These are phyloP conservation scores for Ranitomeya imitator DNA, from an alignment of 2,113 vertebrate species.

Conservation along the genomic window DNA sequence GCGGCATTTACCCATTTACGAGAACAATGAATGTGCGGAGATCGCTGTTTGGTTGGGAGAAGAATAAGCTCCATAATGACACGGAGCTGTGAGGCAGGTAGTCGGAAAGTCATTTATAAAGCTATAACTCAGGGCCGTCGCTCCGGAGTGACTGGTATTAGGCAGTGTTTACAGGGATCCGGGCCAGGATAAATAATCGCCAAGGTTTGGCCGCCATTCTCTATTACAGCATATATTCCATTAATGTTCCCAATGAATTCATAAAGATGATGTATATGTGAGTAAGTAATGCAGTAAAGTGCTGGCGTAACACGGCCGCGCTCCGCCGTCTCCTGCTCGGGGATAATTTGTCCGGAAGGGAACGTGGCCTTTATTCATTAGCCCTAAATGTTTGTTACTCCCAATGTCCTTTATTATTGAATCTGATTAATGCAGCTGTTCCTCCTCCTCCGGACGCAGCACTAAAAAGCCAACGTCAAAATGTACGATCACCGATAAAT, in stretches of 20 bases:
- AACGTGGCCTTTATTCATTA: conserved; percentile 19
- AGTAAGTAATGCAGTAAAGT: conserved; percentile 50
- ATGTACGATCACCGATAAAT: neutral
- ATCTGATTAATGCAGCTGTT: conserved; percentile 25
- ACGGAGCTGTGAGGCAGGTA: conserved; percentile 41
- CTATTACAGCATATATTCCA: conserved; percentile 43
- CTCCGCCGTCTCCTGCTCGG: neutral
- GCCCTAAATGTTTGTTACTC: conserved; percentile 32
- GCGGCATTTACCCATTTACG: conserved; percentile 35
- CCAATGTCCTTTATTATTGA: conserved; percentile 1
- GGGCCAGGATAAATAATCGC: conserved; percentile 38
- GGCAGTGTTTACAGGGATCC: conserved; percentile 49
- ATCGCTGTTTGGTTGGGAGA: neutral
- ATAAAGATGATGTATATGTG: conserved; percentile 52
- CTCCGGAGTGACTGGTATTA: conserved; percentile 45
- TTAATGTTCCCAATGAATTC: conserved; percentile 50
- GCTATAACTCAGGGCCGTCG: conserved; percentile 45
- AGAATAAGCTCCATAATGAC: conserved; percentile 19
- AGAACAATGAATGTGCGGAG: conserved; percentile 42
- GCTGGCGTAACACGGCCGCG: conserved; percentile 33
- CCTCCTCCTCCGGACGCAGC: too few relatives aligned
- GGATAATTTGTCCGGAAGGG: conserved; percentile 48
- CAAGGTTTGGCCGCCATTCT: conserved; percentile 20
- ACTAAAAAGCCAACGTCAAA: neutral
- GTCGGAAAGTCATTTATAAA: conserved; percentile 52